phyloP scores from a whole-genome alignment of 2,797 vertebrate genomes.

The Picus viridis region DNA sequence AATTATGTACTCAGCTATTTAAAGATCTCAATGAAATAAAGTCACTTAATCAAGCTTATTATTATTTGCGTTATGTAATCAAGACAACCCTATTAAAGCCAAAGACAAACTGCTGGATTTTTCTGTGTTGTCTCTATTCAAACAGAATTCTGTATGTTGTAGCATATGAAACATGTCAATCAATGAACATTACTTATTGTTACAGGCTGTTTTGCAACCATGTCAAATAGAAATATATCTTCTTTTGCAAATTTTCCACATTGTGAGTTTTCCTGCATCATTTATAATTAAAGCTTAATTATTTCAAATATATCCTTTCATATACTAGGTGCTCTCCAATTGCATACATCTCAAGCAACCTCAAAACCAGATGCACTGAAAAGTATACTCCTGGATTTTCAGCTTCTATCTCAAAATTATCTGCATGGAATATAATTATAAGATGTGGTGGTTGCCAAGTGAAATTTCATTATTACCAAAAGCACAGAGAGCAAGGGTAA shows the following conservation, averaged over 20 bases:
- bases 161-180: not conserved
- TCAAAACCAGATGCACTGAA: not conserved
- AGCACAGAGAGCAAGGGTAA: not conserved
- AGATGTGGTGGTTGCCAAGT: not conserved
- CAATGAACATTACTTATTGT: not conserved
- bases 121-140: not conserved
- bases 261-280: not conserved
- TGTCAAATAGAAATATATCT: slow-evolving; percentile 4
- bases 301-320: slow-evolving; percentile 2
- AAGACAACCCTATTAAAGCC: slow-evolving; percentile 46
- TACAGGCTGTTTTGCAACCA: slow-evolving; percentile 18
- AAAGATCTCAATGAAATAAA: slow-evolving; percentile 67
- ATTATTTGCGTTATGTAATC: slow-evolving; percentile 48
- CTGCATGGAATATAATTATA: not conserved
- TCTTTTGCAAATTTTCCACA: not conserved
- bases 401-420: not conserved
- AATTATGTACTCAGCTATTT: slow-evolving; percentile 69
- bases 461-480: not conserved
- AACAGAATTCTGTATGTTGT: not conserved
- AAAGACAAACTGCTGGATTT: slow-evolving; percentile 31
- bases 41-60: slow-evolving; percentile 72
- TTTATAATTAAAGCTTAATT: slow-evolving; percentile 27
- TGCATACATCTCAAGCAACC: not conserved
- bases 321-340: not conserved
- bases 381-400: not conserved